Conservation (phyloP, 1,140 invertebrate genomes). For the Trialeurodes vaporariorum region DNA sequence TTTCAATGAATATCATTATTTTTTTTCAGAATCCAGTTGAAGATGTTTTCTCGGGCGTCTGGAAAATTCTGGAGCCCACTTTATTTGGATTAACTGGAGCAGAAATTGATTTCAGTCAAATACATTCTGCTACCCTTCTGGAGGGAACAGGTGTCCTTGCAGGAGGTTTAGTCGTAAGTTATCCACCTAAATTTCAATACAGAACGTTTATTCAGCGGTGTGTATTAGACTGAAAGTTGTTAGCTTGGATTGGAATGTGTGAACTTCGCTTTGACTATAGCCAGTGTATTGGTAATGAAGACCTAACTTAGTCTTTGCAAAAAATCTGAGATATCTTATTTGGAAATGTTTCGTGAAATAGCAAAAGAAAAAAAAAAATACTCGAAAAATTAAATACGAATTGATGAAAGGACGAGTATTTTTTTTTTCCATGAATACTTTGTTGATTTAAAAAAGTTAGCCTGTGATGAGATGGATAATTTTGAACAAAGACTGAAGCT, state of each 20-base stretch:
- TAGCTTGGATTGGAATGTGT: background rate
- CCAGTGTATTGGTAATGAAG: too few species aligned
- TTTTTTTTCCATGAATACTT: background rate
- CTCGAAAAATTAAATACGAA: too few species aligned
- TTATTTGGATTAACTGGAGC: conserved; percentile 58
- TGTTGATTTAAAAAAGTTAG: too few species aligned
- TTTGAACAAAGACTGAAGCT: too few species aligned
- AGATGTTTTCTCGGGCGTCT: conserved; percentile 42
- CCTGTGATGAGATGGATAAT: too few species aligned
- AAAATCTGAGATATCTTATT: too few species aligned
- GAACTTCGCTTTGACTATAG: too few species aligned
- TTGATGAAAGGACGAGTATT: background rate
- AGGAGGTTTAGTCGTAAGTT: conserved; percentile 10
- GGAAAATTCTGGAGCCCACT: conserved; percentile 55
- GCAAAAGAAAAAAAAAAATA: too few species aligned
- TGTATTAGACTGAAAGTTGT: too few species aligned
- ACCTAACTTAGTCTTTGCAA: too few species aligned
- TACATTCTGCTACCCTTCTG: conserved; percentile 3
- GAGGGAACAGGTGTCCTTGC: conserved; percentile 6
- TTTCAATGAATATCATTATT: background rate
- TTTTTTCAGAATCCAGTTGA: conserved; percentile 40
- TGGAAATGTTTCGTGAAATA: too few species aligned
- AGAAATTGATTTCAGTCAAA: conserved; percentile 39
- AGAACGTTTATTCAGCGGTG: too few species aligned
- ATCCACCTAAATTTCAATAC: background rate